Percentiles rank a stretch among this genome's conserved stretches.
Evolutionary conservation across 2,888 invertebrate species (phyloP).

Genomic region (Eupithecia pulchellata): DNA sequence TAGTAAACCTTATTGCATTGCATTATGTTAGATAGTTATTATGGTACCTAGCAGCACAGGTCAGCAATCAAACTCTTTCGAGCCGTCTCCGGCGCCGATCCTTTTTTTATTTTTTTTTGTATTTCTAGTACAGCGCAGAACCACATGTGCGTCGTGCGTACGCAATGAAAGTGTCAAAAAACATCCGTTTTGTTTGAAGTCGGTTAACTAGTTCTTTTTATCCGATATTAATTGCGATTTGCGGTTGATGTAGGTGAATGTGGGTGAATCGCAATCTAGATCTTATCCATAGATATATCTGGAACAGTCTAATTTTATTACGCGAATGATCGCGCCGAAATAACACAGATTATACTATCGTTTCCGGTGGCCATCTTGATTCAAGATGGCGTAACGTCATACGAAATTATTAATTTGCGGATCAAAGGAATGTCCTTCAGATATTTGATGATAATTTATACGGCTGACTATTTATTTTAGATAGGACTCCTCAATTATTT

Average conservation of each 20-base stretch:
- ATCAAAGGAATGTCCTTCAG: slow-evolving; percentile 20
- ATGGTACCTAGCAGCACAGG: no score
- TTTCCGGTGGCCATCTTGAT: slow-evolving; percentile 34
- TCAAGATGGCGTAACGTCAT: slow-evolving; percentile 8
- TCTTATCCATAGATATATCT: not conserved
- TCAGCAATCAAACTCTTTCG: no score
- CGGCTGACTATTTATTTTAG: not conserved
- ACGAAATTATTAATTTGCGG: slow-evolving; percentile 26
- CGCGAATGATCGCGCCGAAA: slow-evolving; percentile 10
- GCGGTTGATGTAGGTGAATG: not conserved
- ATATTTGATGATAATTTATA: not conserved
- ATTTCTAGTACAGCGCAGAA: no score
- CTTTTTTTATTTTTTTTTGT: no score
- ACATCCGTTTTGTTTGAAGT: not conserved
- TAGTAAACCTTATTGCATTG: no score
- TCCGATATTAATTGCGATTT: not conserved
- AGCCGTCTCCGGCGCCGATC: no score
- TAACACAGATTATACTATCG: slow-evolving; percentile 13
- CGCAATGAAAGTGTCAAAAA: not conserved
- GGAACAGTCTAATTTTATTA: slow-evolving; percentile 6
- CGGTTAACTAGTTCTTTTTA: not conserved
- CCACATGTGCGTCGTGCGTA: no score
- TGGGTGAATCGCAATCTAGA: not conserved
- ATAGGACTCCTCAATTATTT: no score
- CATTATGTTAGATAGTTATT: no score